Evolutionary conservation across 2,888 invertebrate genomes (phyloP), one percentile per base, ranked within the genome.

Genomic region (Agriopis marginaria): DNA sequence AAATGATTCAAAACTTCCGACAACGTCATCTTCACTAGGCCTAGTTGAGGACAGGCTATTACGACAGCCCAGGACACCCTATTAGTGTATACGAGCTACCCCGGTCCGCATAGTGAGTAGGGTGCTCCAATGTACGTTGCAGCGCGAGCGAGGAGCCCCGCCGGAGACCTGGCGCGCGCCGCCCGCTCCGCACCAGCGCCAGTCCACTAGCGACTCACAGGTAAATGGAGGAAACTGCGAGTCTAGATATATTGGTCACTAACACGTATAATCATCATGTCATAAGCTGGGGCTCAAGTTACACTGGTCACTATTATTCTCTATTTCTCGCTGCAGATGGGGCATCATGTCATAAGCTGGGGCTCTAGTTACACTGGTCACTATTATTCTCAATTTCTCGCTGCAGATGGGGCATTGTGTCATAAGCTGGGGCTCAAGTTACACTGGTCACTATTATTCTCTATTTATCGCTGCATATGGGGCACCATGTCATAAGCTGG

Each of bases 181-280:
- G 91, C 7, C 85, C 92, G 1, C 74, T 91, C n/a, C 80, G 91
- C 8, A 54, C 89, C 32, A 17, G 84, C 49, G 82, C 85, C 80
- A 86, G 86, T 75, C 87, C 91, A 5, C 82, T 86, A 66, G 74
- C 88, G 1, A 68, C 84, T 23, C 71, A 64, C 71, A 71, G 66
- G 72, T 69, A 75, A 71, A 17, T 49, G 6, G 40, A 9, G 12
- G 23, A 44, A 5, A 12, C 45, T 1, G 17, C 32, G 32, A 32
- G 32, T 47, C 58, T 32, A 58, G 7, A 23, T 50, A 17, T 23
- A 51, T 2, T 51, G 50, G 42, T 7, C 61, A 61, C 55, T 42
- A 44, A 58, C 45, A 32, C 32, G 32, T 32, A 32, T 32, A 32
- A 32, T 32, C 32, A 32, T 32, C 32, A 32, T 32, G 32, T 32